A percentile compares a stretch with the other conserved stretches of the same genome.
Conservation (phyloP, 2,113 vertebrate species). For the Castor canadensis region DNA sequence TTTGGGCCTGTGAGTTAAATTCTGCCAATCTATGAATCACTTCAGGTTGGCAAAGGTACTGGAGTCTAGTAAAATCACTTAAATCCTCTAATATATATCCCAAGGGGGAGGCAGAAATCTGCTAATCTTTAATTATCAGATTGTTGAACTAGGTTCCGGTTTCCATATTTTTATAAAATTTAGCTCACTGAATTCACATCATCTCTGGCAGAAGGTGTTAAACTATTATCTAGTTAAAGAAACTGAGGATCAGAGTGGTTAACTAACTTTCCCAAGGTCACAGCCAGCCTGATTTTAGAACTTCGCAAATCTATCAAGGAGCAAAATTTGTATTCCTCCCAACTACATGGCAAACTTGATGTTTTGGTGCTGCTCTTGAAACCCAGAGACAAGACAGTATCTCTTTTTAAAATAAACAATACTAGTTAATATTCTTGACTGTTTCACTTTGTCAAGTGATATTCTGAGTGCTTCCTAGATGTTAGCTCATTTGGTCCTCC, state of each 20-base stretch:
- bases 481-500: background rate
- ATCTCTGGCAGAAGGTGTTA: background rate
- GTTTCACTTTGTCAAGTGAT: background rate
- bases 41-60: background rate
- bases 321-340: background rate
- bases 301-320: background rate
- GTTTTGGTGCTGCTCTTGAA: background rate
- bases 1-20: background rate
- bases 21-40: background rate
- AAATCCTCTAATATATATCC: background rate
- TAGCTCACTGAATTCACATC: background rate
- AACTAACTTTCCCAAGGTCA: background rate
- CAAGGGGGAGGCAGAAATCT: background rate
- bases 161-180: background rate
- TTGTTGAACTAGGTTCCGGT: background rate
- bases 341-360: background rate
- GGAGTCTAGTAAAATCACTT: background rate
- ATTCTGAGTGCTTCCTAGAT: background rate
- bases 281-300: background rate
- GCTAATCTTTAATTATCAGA: background rate
- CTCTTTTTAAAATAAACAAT: background rate
- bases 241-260: background rate
- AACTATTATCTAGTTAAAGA: background rate
- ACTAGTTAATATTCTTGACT: background rate
- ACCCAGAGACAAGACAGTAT: background rate